Conservation (phyloP, 2,113 vertebrate species). For the Ciconia stormi region DNA sequence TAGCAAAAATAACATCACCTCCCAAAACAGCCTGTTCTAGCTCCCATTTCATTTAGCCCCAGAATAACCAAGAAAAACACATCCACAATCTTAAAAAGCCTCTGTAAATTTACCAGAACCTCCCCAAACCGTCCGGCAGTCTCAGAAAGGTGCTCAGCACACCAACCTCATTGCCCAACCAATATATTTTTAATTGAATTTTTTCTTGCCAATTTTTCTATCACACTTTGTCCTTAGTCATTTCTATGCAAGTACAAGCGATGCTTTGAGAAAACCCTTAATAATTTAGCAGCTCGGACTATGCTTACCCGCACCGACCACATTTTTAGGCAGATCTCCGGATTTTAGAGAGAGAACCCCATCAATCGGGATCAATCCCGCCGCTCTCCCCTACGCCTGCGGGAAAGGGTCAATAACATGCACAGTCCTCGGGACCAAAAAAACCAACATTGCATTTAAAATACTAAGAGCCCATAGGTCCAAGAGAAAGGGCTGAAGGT, state of each 20-base stretch:
- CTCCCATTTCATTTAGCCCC: background rate
- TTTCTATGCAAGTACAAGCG: background rate
- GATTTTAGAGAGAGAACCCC: background rate
- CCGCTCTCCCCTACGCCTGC: rapidly evolving
- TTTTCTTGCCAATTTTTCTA: background rate
- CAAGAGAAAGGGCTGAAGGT: background rate
- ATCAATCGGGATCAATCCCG: background rate
- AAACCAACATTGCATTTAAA: background rate
- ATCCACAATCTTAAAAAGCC: background rate
- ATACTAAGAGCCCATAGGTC: background rate
- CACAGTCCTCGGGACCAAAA: background rate
- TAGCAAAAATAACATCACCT: background rate
- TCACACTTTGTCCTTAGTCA: background rate
- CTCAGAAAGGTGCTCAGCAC: background rate
- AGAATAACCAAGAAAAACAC: background rate
- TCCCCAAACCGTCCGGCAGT: background rate
- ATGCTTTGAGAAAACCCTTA: background rate
- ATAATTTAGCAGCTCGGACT: background rate
- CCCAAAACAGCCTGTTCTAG: background rate
- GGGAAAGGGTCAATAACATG: background rate
- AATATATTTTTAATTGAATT: background rate
- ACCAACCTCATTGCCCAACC: background rate
- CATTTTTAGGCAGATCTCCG: background rate
- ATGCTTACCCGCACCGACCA: conserved; percentile 18
- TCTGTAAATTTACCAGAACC: background rate